Percentiles rank a stretch among this genome's conserved stretches.
Conservation (phyloP, 2,797 vertebrate genomes). For the Poeciliopsis infans region DNA sequence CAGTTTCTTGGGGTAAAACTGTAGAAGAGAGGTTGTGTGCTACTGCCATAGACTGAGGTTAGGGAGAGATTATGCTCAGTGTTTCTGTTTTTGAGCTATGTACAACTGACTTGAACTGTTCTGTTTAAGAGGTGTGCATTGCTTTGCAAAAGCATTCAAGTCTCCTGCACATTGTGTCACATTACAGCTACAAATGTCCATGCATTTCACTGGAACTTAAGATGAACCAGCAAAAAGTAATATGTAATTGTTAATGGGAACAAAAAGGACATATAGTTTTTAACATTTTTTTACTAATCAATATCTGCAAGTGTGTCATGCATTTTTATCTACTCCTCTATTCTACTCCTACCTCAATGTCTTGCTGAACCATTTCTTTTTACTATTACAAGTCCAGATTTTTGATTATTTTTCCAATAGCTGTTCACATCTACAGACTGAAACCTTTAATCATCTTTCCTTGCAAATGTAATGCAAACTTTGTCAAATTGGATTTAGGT, state of each 20-base stretch:
- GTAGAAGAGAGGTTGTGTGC: slow-evolving; percentile 11
- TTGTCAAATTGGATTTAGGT: not conserved
- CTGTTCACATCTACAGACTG: not conserved
- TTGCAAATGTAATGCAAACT: not conserved
- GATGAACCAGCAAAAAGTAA: not conserved
- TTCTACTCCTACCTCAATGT: not conserved
- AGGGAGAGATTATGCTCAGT: slow-evolving; percentile 31
- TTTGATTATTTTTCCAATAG: not conserved
- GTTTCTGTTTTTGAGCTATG: slow-evolving; percentile 10
- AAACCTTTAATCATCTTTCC: not conserved
- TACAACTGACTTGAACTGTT: not conserved
- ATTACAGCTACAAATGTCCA: not conserved
- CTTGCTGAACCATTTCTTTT: not conserved
- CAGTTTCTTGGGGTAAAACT: slow-evolving; percentile 22
- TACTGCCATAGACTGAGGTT: slow-evolving; percentile 8
- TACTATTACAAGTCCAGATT: not conserved
- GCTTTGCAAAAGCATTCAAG: not conserved
- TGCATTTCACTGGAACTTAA: not conserved
- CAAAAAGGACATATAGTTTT: not conserved
- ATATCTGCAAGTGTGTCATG: not conserved
- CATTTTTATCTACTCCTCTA: not conserved
- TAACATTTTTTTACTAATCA: not conserved
- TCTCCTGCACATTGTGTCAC: not conserved
- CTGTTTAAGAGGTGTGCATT: not conserved
- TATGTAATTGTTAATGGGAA: not conserved